phyloP scores from a whole-genome alignment of 2,888 invertebrate species.

The Stenotaenia linearis region DNA sequence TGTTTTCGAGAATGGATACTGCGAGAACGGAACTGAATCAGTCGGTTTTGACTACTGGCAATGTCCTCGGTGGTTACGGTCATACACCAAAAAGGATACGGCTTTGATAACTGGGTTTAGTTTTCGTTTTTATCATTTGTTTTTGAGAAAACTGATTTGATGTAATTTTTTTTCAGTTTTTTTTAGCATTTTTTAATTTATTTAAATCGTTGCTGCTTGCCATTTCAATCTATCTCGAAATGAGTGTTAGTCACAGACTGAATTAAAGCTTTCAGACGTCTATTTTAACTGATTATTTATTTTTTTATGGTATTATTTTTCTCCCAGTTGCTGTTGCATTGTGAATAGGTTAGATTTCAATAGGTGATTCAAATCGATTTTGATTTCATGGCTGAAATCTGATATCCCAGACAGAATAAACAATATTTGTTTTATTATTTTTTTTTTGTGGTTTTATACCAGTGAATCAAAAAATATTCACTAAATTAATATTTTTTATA shows the following conservation, averaged over 20 bases:
- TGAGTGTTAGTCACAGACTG: background rate
- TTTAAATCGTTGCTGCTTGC: background rate
- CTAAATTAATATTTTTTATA: too few relatives aligned
- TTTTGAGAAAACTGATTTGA: too few relatives aligned
- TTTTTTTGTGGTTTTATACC: too few relatives aligned
- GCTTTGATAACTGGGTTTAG: background rate
- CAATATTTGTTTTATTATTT: too few relatives aligned
- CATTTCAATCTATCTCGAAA: background rate
- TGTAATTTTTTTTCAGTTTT: background rate
- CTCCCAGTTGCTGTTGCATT: background rate
- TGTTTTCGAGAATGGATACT: slow-evolving; percentile 57
- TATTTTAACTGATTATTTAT: background rate
- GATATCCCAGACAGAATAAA: too few relatives aligned
- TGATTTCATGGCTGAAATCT: too few relatives aligned
- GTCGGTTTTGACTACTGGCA: background rate
- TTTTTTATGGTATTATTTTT: background rate
- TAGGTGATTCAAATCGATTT: background rate
- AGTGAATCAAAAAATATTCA: too few relatives aligned
- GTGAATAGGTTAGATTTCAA: background rate
- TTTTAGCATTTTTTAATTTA: background rate
- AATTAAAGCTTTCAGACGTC: background rate
- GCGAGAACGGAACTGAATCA: background rate
- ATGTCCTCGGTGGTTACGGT: background rate
- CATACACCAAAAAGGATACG: slow-evolving; percentile 11
- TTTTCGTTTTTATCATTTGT: background rate